Evolutionary conservation across 2,888 invertebrate species (phyloP).

Genomic region (Microctonus hyperodae): DNA sequence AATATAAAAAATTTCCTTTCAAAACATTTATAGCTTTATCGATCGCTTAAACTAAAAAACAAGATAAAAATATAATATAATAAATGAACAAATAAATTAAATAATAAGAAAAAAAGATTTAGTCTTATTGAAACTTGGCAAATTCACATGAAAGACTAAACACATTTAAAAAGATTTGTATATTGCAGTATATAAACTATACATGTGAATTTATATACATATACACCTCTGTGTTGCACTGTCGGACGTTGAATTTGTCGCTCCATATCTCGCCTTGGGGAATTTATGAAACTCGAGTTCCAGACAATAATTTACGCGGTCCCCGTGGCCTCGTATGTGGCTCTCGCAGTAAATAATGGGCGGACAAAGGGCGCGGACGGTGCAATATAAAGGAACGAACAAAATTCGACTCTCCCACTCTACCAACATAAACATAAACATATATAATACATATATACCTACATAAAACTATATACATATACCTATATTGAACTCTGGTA

Average conservation of each 20-base stretch:
- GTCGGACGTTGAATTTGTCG: slow-evolving; percentile 50
- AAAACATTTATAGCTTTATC: neutral
- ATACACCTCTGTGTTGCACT: neutral
- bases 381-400: slow-evolving; percentile 26
- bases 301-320: slow-evolving; percentile 51
- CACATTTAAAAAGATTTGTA: slow-evolving; percentile 6
- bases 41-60: neutral
- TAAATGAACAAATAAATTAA: neutral
- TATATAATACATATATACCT: too few relatives aligned
- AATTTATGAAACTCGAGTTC: slow-evolving; percentile 54
- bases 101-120: neutral
- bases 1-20: neutral
- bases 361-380: slow-evolving; percentile 43
- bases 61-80: neutral
- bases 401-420: slow-evolving; percentile 24
- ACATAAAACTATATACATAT: neutral
- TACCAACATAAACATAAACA: neutral
- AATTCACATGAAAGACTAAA: slow-evolving; percentile 2
- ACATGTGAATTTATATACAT: neutral
- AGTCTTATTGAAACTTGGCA: neutral
- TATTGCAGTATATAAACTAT: too few relatives aligned
- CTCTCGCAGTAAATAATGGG: slow-evolving; percentile 48
- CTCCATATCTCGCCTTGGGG: slow-evolving; percentile 53
- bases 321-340: slow-evolving; percentile 25
- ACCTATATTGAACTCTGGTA: neutral